These are phyloP conservation scores for Epiblema foenella DNA, from an alignment of 2,888 invertebrate genomes.

Conservation along the genomic window DNA sequence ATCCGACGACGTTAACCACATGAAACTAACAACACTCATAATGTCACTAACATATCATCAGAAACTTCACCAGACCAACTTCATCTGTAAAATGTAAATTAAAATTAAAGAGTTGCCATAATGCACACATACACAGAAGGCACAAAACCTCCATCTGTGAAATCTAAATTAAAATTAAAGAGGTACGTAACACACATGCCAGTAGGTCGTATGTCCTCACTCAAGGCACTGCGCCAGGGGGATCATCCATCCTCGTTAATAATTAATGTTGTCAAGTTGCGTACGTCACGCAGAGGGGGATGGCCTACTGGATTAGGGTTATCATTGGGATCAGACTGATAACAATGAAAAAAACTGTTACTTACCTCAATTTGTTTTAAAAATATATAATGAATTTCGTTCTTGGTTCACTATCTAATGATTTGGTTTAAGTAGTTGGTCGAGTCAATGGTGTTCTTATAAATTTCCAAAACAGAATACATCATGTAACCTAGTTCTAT, in stretches of 20 bases:
- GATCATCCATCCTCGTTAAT: constrained; percentile 76
- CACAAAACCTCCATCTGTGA: constrained; percentile 24
- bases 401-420: neutral
- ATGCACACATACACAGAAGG: constrained; percentile 34
- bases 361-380: neutral
- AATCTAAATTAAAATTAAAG: constrained; percentile 44
- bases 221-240: constrained; percentile 53
- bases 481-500: too few species aligned
- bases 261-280: constrained; percentile 59
- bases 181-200: constrained; percentile 21
- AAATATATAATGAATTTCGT: neutral
- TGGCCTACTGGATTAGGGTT: constrained; percentile 43
- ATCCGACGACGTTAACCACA: constrained; percentile 24
- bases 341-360: constrained; percentile 24
- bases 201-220: constrained; percentile 39
- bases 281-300: constrained; percentile 44
- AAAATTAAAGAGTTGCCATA: constrained; percentile 42
- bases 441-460: neutral
- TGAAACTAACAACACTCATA: constrained; percentile 36
- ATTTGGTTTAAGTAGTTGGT: neutral
- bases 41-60: constrained; percentile 28
- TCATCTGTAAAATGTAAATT: constrained; percentile 43
- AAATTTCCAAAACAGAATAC: too few species aligned
- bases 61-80: constrained; percentile 32
- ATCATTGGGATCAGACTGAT: constrained; percentile 35